Percentiles rank a stretch among this genome's conserved stretches.
phyloP scores from a whole-genome alignment of 2,888 invertebrate genomes.

The Andrena dorsata region DNA sequence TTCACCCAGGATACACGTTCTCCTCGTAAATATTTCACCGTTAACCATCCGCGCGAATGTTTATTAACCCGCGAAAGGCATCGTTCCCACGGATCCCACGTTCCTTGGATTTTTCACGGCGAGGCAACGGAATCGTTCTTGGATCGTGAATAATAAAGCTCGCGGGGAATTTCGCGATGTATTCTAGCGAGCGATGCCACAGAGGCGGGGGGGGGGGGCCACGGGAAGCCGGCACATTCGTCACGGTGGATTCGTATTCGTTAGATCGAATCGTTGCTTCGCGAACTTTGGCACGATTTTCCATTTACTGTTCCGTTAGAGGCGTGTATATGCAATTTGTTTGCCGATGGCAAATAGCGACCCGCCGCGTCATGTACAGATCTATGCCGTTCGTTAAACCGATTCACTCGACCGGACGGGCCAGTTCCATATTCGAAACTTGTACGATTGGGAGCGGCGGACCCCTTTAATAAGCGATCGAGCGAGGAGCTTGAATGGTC shows the following conservation, averaged over 20 bases:
- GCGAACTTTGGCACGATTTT: background rate
- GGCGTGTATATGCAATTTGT: background rate
- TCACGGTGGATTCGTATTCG: background rate
- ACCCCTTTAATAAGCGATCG: background rate
- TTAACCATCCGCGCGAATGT: background rate
- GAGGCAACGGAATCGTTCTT: constrained; percentile 8
- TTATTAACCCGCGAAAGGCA: constrained; percentile 17
- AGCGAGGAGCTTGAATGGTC: background rate
- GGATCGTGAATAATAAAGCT: background rate
- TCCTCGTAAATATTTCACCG: constrained; percentile 22
- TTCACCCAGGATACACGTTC: background rate
- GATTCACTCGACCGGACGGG: constrained; percentile 11
- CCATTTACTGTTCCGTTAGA: background rate
- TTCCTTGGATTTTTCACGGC: constrained; percentile 8
- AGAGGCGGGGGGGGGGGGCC: background rate
- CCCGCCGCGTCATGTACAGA: background rate
- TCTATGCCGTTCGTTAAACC: constrained; percentile 37
- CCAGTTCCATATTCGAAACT: background rate
- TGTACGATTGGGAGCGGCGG: background rate
- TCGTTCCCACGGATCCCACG: background rate
- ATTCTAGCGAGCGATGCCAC: background rate
- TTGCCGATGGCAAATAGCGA: constrained; percentile 22
- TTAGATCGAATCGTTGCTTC: background rate
- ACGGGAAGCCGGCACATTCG: background rate
- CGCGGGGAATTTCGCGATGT: background rate